phyloP scores from a whole-genome alignment of 2,797 vertebrate genomes.

The Hippopotamyrus pictus region DNA sequence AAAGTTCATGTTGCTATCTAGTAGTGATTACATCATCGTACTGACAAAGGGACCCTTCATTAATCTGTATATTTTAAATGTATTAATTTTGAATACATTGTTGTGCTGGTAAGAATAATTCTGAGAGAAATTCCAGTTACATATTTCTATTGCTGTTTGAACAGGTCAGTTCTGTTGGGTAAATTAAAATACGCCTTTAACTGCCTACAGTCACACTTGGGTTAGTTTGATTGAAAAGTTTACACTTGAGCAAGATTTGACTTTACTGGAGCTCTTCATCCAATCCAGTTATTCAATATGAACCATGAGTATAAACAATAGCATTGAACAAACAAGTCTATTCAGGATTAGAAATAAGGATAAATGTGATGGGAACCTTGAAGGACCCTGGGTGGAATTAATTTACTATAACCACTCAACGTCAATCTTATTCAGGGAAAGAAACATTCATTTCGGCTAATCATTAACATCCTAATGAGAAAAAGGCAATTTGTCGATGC shows the following conservation, averaged over 20 bases:
- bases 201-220: constrained; percentile 5
- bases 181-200: not conserved
- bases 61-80: not conserved
- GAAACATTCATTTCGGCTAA: constrained; percentile 25
- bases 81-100: not conserved
- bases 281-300: not conserved
- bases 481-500: constrained; percentile 15
- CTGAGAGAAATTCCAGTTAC: not conserved
- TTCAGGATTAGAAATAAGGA: not conserved
- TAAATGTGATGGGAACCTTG: constrained; percentile 2
- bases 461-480: constrained; percentile 41
- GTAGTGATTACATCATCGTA: not conserved
- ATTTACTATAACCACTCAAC: constrained; percentile 13
- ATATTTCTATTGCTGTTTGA: not conserved
- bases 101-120: not conserved
- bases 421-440: constrained; percentile 19
- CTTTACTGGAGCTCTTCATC: not conserved
- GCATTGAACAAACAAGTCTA: not conserved
- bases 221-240: not conserved
- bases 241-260: not conserved
- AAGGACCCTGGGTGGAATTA: constrained; percentile 11
- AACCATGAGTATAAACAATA: not conserved
- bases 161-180: not conserved
- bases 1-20: not conserved
- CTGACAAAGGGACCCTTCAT: not conserved